phyloP scores from a whole-genome alignment of 2,113 vertebrate genomes.

The Odobenus rosmarus region DNA sequence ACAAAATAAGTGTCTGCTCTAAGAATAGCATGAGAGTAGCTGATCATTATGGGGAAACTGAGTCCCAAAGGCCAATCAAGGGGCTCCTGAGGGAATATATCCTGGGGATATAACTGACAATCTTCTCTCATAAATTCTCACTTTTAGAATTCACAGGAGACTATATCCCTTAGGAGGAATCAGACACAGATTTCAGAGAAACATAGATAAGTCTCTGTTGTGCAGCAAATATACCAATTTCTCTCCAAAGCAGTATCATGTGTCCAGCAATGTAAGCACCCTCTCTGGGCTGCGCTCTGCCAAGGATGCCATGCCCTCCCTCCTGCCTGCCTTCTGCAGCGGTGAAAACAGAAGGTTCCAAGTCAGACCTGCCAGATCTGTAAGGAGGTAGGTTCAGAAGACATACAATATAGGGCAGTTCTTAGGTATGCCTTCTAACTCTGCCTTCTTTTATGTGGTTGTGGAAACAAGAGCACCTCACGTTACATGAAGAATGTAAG shows the following conservation, averaged over 20 bases:
- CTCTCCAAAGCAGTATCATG: neutral
- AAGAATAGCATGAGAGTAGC: neutral
- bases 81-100: neutral
- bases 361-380: neutral
- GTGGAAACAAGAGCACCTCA: neutral
- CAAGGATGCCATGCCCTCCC: neutral
- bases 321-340: neutral
- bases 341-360: conserved; percentile 8
- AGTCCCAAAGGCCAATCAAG: neutral
- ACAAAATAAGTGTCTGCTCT: neutral
- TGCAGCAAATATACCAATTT: neutral
- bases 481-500: neutral
- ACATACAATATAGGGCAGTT: neutral
- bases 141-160: neutral
- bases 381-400: neutral
- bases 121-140: neutral
- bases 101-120: neutral
- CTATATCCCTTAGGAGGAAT: neutral
- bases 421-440: neutral
- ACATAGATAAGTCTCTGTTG: neutral
- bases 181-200: neutral
- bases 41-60: neutral
- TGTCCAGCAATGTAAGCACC: neutral
- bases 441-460: neutral
- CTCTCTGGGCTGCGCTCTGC: neutral